Conservation (phyloP, 2,888 invertebrate genomes). For the Glyphotaelius pellucidus region DNA sequence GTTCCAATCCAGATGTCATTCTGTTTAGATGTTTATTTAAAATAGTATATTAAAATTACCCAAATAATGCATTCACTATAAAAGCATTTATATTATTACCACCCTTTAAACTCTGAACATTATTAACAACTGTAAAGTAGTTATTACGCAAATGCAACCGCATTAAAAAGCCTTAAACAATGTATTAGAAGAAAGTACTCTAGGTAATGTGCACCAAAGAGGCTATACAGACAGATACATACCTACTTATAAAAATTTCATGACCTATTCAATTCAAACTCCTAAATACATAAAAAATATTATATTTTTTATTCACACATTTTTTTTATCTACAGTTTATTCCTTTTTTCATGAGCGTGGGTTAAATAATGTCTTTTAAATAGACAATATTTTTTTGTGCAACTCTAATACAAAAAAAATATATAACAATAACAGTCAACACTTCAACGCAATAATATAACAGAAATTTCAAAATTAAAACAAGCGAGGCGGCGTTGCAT, state of each 20-base stretch:
- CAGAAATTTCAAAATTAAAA: neutral
- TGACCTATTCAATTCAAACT: conserved; percentile 7
- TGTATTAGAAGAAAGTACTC: neutral
- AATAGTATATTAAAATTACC: conserved; percentile 4
- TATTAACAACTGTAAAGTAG: conserved; percentile 19
- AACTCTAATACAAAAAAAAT: conserved; percentile 24
- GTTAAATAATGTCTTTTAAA: neutral
- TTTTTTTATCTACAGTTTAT: conserved; percentile 3
- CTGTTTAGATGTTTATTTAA: conserved; percentile 7
- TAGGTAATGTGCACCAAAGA: conserved; percentile 5
- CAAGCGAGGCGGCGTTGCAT: neutral
- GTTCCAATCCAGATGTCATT: conserved; percentile 31
- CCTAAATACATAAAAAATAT: conserved; percentile 17
- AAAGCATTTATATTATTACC: conserved; percentile 9
- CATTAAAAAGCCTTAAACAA: conserved; percentile 2
- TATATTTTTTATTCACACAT: conserved; percentile 17
- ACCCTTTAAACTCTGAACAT: conserved; percentile 22
- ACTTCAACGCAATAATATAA: conserved; percentile 26
- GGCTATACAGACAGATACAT: conserved; percentile 15
- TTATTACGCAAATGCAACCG: conserved; percentile 3
- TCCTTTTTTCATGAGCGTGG: conserved; percentile 14
- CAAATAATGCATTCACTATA: neutral
- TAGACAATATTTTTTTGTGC: conserved; percentile 24
- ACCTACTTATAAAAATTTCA: neutral
- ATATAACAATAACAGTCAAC: conserved; percentile 28